Evolutionary conservation across 2,888 invertebrate genomes (phyloP).

Genomic region (Sisyra nigra): DNA sequence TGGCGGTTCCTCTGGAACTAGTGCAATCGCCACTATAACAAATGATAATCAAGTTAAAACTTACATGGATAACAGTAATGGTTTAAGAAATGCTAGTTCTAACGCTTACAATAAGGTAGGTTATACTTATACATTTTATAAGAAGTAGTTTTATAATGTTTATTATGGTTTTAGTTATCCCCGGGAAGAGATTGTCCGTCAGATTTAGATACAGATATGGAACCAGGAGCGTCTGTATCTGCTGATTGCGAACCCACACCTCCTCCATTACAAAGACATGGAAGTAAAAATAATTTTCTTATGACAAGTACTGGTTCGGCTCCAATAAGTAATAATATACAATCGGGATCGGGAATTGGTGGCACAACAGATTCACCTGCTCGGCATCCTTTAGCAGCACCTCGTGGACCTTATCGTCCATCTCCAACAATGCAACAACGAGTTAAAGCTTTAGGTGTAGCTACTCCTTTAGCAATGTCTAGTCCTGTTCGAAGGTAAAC

Average conservation of each 20-base stretch:
- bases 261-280: conserved; percentile 66
- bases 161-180: conserved; percentile 41
- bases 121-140: conserved; percentile 12
- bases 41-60: conserved; percentile 86
- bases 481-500: conserved; percentile 74
- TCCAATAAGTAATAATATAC: conserved; percentile 35
- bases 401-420: conserved; percentile 32
- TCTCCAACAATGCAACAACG: conserved; percentile 84
- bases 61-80: conserved; percentile 86
- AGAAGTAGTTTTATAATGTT: background rate
- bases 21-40: conserved; percentile 29
- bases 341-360: conserved; percentile 21
- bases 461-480: conserved; percentile 74
- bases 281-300: conserved; percentile 78
- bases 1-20: conserved; percentile 29
- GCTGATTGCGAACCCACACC: conserved; percentile 90
- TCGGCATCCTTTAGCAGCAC: conserved; percentile 22
- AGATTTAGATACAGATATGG: conserved; percentile 56
- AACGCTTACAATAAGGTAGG: conserved; percentile 88
- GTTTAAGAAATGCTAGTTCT: conserved; percentile 58
- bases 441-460: conserved; percentile 77
- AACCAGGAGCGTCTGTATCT: conserved; percentile 79
- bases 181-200: conserved; percentile 61
- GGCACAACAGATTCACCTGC: conserved; percentile 20
- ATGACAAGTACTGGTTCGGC: conserved; percentile 43